Base-by-base conservation (phyloP, 2,797 vertebrate species). In the Neopelma chrysocephalum region DNA sequence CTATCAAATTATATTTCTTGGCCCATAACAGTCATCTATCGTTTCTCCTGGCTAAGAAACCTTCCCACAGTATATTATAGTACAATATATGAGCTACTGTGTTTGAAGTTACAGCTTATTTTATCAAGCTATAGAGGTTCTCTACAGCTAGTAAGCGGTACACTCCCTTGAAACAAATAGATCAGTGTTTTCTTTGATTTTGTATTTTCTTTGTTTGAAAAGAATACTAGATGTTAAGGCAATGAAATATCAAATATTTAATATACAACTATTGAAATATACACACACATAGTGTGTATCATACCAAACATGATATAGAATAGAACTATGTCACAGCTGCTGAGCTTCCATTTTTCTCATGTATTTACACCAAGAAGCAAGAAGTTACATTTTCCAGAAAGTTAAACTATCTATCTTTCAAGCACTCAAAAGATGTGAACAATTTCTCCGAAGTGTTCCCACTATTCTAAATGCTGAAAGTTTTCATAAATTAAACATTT, bases 181-280 rank as follows among this genome's bases (percentile, higher is more conserved):
- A 61, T 51, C 47, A 38, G 29, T 72, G 21, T 57, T 73, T 79
- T 40, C 50, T 36, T 68, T 80, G 78, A 73, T 86, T 91, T 78
- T 75, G 47, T 62, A 64, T 86, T 96, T 86, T 88, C 68, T 93
- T 95, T 94, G 82, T 94, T 95, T 91, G 94, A 96, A 94, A 68
- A 96, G 68, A 86, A 70, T 90, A 72, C 73, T 73, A 94, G 58
- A 81, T 87, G 69, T 62, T 89, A 92, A 96, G 75, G 73, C 89
- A 90, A 82, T 5, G 22, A 92, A 75, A 93, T 81, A 71, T 23
- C 78, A 94, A 94, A 93, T 81, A 87, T 78, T 90, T 64, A 25
- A 26, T 43, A 76, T 17, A 32, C 40, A 89, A 61, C 42, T 76
- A 45, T 27, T 6, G 2, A 84, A 93, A 65, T 56, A 71, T 4